A percentile compares a stretch with the other conserved stretches of the same genome.
Conservation (phyloP, 1,140 invertebrate genomes). For the Caenorhabditis latens region DNA sequence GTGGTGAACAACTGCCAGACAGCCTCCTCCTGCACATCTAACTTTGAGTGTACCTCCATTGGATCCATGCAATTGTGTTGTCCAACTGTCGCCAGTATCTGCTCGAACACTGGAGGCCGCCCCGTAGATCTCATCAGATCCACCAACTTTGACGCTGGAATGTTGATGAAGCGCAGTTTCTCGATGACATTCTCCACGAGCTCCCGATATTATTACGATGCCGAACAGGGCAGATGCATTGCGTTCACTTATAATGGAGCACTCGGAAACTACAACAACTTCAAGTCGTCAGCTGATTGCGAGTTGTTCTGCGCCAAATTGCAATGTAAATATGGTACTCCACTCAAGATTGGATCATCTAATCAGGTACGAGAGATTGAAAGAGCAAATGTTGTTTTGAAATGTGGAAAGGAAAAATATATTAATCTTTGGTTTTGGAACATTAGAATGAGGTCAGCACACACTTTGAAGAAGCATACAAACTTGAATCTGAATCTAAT, state of each 20-base stretch:
- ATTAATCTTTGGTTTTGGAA: no score
- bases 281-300: constrained; percentile 74
- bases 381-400: not conserved
- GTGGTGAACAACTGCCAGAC: constrained; percentile 76
- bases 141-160: constrained; percentile 73
- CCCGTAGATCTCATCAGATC: constrained; percentile 71
- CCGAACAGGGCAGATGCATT: constrained; percentile 75
- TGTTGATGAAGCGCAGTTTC: constrained; percentile 63
- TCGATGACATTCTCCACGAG: constrained; percentile 59
- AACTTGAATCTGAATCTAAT: no score
- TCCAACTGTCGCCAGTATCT: constrained; percentile 74
- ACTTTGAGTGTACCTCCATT: constrained; percentile 76
- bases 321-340: constrained; percentile 75
- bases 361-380: constrained; percentile 67
- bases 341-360: constrained; percentile 75
- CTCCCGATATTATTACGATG: constrained; percentile 75
- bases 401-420: no score
- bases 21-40: constrained; percentile 71
- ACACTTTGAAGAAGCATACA: no score
- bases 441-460: no score
- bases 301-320: constrained; percentile 77
- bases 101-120: constrained; percentile 71
- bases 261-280: constrained; percentile 77
- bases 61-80: constrained; percentile 77
- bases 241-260: constrained; percentile 74